Conservation (phyloP, 2,888 invertebrate species). For the Lutraria lutraria region DNA sequence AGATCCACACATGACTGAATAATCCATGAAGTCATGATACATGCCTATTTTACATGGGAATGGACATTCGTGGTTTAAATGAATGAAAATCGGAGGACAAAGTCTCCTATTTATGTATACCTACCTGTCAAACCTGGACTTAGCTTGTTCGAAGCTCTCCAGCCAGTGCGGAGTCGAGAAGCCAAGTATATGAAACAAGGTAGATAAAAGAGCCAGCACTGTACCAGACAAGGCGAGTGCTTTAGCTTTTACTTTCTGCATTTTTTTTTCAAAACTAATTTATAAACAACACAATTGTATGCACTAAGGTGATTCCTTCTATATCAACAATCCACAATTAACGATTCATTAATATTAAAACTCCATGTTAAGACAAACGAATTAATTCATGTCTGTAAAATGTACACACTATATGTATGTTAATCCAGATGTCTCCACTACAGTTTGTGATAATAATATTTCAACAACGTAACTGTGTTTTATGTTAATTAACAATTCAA, state of each 20-base stretch:
- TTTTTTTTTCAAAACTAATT: not conserved
- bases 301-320: not conserved
- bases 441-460: not conserved
- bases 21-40: too few species aligned
- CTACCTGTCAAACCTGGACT: conserved; percentile 92
- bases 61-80: too few species aligned
- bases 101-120: not conserved
- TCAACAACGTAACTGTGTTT: not conserved
- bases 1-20: too few species aligned
- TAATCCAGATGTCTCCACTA: not conserved
- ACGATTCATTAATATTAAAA: not conserved
- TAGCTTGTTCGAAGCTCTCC: conserved; percentile 73
- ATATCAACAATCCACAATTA: not conserved
- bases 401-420: too few species aligned
- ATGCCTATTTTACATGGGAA: too few species aligned
- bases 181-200: conserved; percentile 65
- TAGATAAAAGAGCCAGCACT: conserved; percentile 48
- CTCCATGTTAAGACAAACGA: not conserved
- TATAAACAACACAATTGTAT: not conserved
- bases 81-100: too few species aligned
- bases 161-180: conserved; percentile 81
- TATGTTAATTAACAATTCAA: conserved; percentile 1
- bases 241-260: conserved; percentile 30
- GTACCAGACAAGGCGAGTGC: conserved; percentile 49
- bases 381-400: not conserved